phyloP scores from a whole-genome alignment of 2,888 invertebrate species.

The Thereva nobilitata region DNA sequence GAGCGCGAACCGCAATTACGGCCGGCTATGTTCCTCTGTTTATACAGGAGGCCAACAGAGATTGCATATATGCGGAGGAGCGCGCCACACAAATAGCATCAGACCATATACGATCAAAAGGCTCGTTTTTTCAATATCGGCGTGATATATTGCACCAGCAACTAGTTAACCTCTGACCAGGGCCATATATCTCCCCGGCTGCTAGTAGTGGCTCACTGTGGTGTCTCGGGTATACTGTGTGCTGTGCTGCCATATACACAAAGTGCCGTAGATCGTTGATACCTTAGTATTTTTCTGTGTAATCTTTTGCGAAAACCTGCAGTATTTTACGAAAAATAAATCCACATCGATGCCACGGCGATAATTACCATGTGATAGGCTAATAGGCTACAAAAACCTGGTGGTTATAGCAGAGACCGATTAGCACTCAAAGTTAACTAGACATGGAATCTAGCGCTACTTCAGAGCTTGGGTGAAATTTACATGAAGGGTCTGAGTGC shows the following conservation, averaged over 20 bases:
- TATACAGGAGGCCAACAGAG: conserved; percentile 2
- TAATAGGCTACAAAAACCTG: conserved; percentile 23
- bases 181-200: conserved; percentile 36
- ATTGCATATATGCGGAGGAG: conserved; percentile 9
- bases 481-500: too few species aligned
- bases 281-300: conserved; percentile 2
- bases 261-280: conserved; percentile 2
- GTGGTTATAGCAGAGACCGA: conserved; percentile 31
- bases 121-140: conserved; percentile 38
- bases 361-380: conserved; percentile 37
- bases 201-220: background rate
- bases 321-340: conserved; percentile 31
- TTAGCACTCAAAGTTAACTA: conserved; percentile 18
- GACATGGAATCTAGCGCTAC: background rate
- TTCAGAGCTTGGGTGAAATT: too few species aligned
- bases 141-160: conserved; percentile 42
- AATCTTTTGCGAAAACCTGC: conserved; percentile 8
- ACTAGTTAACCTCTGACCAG: conserved; percentile 42
- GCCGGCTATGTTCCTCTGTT: conserved; percentile 10
- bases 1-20: conserved; percentile 26
- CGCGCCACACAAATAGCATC: conserved; percentile 24
- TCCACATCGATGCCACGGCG: conserved; percentile 25
- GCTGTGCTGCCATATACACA: conserved; percentile 1
- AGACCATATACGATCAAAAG: conserved; percentile 28
- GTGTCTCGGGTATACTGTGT: too few species aligned